Percentiles rank a stretch among this genome's conserved stretches.
These are phyloP conservation scores for Caenorhabditis sp. DNA, from an alignment of 2,888 invertebrate species.

Conservation along the genomic window DNA sequence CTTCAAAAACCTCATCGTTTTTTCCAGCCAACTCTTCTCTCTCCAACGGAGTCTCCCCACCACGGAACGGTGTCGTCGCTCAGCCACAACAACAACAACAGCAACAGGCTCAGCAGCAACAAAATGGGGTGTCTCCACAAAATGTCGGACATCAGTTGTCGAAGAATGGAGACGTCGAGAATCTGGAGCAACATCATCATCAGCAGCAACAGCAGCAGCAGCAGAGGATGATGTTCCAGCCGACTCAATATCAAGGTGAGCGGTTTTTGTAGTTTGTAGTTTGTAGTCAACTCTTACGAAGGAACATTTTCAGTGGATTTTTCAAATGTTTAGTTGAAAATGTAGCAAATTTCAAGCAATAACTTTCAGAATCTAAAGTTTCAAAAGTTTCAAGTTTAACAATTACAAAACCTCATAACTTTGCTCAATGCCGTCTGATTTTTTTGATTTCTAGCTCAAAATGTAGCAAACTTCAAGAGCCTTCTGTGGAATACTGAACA, in stretches of 20 bases:
- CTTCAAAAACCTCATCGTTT: too few species aligned
- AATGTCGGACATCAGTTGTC: conserved; percentile 25
- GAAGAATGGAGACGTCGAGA: conserved; percentile 39
- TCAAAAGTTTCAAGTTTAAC: too few species aligned
- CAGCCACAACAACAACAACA: too few species aligned
- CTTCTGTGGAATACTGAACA: too few species aligned
- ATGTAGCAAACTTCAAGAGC: too few species aligned
- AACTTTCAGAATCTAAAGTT: too few species aligned
- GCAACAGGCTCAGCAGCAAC: too few species aligned
- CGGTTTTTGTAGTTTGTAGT: not conserved
- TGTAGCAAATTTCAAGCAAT: too few species aligned
- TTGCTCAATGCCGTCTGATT: not conserved
- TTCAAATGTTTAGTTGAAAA: too few species aligned
- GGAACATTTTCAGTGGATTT: too few species aligned
- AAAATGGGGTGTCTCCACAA: conserved; percentile 28
- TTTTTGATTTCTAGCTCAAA: not conserved
- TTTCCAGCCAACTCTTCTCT: conserved; percentile 54
- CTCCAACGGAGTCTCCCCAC: conserved; percentile 46
- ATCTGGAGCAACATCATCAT: conserved; percentile 56
- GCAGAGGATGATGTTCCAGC: conserved; percentile 54
- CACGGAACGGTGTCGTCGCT: conserved; percentile 7
- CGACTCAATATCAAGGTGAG: conserved; percentile 34
- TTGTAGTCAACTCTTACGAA: too few species aligned
- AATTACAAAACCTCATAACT: too few species aligned
- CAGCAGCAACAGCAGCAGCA: conserved; percentile 54